Base-by-base conservation (phyloP, 1,140 invertebrate genomes). In the Zophobas atratus region DNA sequence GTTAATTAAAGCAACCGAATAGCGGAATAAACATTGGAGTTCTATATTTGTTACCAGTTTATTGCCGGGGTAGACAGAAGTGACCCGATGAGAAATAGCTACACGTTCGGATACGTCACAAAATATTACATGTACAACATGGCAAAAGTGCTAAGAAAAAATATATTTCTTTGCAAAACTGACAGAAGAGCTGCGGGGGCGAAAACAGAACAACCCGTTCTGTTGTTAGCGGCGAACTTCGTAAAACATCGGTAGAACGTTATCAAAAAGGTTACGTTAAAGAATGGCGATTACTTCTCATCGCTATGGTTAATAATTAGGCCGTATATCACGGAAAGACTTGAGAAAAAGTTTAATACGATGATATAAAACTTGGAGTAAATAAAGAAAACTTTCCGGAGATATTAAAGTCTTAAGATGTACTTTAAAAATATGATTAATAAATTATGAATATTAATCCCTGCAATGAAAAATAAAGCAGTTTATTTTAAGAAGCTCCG, bases 101-200 rank as follows among this genome's bases (percentile, higher is more conserved):
- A 81, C 77, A 81, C 78, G 79, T 75, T 71, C 60, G 72, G 72
- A 75, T 55, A 81, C 79, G 77, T 81, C 79, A 81, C 79, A 81
- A 81, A 78, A 81, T 79, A 79, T 79, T 79, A 81, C 80, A 74
- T 74, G 67, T 76, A 72, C 77, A 81, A 81, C 75, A 81, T 81
- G 80, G 80, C 77, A 78, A 41, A 60, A 38, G 57, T 41, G 70
- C 75, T 74, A 38, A 39, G 41, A 46, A 76, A 75, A 79, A 79
- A 81, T 77, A 79, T 78, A 76, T 57, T 74, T 80, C 77, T 76
- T 51, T 71, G 39, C 60, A 67, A 41, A 67, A 48, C 34, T 60
- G 75, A 55, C 75, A 57, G 48, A 79, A 79, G 77, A 79, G 73
- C 63, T 77, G 75, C 57, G 57, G 5, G 34, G 1, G 33, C 36